These are phyloP conservation scores for Drosophila sucinea DNA, from an alignment of 1,140 invertebrate genomes.

Conservation along the genomic window DNA sequence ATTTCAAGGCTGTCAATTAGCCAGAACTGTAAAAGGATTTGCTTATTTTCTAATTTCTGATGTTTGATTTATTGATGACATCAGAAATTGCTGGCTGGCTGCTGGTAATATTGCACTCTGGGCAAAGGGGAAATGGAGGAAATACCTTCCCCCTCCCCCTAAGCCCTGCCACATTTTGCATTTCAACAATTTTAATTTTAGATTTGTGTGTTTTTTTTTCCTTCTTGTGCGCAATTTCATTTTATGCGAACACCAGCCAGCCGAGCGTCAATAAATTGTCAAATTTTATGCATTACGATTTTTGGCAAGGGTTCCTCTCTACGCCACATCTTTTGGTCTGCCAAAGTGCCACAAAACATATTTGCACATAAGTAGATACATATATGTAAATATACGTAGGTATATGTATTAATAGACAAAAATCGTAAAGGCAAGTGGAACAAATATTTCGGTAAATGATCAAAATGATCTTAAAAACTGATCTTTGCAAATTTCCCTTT, in stretches of 20 bases:
- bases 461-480: too few relatives aligned
- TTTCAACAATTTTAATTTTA: conserved; percentile 65
- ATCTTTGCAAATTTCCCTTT: too few relatives aligned
- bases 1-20: conserved; percentile 29
- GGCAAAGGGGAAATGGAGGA: conserved; percentile 16
- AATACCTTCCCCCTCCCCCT: too few relatives aligned
- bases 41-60: conserved; percentile 17
- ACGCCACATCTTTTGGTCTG: conserved; percentile 13
- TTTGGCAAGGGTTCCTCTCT: conserved; percentile 61
- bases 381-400: not conserved
- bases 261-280: conserved; percentile 79
- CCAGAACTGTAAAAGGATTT: conserved; percentile 20
- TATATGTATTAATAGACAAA: not conserved
- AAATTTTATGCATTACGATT: conserved; percentile 78
- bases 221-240: conserved; percentile 33
- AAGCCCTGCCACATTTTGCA: conserved; percentile 51
- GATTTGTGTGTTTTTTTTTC: conserved; percentile 49
- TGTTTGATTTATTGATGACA: conserved; percentile 20
- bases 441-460: not conserved
- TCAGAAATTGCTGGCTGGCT: conserved; percentile 30
- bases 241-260: conserved; percentile 54
- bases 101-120: conserved; percentile 37
- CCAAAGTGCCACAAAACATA: conserved; percentile 45
- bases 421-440: not conserved
- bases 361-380: not conserved